phyloP scores from a whole-genome alignment of 53 echinoderm and acorn worm species.

The Actinopyga echinites region DNA sequence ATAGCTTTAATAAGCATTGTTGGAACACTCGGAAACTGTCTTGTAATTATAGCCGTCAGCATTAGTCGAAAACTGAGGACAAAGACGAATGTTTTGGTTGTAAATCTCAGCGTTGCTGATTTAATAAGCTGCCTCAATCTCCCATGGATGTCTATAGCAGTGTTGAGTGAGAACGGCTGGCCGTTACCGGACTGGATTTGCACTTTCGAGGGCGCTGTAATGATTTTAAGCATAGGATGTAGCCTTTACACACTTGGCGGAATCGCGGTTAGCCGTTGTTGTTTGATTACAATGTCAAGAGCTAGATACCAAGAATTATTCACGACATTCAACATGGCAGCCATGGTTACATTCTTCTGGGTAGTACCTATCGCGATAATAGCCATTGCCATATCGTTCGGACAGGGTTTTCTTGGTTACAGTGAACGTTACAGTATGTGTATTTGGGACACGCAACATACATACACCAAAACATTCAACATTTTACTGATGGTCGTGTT shows the following conservation, averaged over 20 bases:
- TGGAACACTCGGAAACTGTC: conserved; percentile 44
- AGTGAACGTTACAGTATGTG: conserved; percentile 77
- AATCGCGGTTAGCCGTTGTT: conserved; percentile 80
- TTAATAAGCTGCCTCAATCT: conserved; percentile 42
- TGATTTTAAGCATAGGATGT: conserved; percentile 72
- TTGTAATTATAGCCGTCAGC: conserved; percentile 43
- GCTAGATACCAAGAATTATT: conserved; percentile 63
- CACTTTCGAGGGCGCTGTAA: conserved; percentile 54
- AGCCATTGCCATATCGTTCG: conserved; percentile 60
- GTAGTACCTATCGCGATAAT: conserved; percentile 62
- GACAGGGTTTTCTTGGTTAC: conserved; percentile 67
- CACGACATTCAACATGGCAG: conserved; percentile 54
- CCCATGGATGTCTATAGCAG: conserved; percentile 37
- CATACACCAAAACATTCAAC: conserved; percentile 67
- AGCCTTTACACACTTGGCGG: conserved; percentile 87
- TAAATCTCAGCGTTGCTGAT: conserved; percentile 59
- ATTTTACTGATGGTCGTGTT: conserved; percentile 57
- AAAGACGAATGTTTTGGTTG: conserved; percentile 55
- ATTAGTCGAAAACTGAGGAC: conserved; percentile 46
- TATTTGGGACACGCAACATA: conserved; percentile 76
- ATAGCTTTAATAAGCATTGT: conserved; percentile 54
- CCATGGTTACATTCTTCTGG: conserved; percentile 64
- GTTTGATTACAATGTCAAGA: conserved; percentile 71
- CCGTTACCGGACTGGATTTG: conserved; percentile 74
- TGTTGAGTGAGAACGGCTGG: conserved; percentile 51